Base-by-base conservation (phyloP, 2,888 invertebrate genomes). In the Caenorhabditis uteleia region DNA sequence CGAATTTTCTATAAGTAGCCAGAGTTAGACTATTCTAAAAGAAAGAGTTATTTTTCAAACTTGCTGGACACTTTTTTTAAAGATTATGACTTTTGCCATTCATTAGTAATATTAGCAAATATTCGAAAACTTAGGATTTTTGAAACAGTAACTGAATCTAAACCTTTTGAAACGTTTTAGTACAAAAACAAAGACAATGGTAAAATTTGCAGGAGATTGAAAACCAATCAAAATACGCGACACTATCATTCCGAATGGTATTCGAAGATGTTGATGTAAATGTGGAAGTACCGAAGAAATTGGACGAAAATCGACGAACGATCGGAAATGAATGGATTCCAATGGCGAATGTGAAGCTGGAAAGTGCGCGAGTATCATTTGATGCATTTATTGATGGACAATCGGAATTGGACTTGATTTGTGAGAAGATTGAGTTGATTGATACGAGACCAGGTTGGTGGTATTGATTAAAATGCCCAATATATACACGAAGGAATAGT, bases 341-440 rank as follows among this genome's bases (percentile, higher is more conserved):
- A 10, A 75, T 85, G 50, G 85, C 84, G 7, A 80, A 79, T 33
- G 75, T 85, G 27, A 84, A 85, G 65, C 82, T 85, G 66, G 81
- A 83, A 47, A 77, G 74, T 36, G 74, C 86, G 2, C 75, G 83
- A 21, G 77, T 87, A 29, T 83, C 83, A 21, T 86, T 84, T 74
- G 85, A 86, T 61, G 82, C 82, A 38, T 85, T 80, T 65, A 85
- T 86, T 31, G 85, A 86, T 73, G 82, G 83, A 40, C 83, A 84
- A 38, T 84, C 85, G 54, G 85, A 85, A 59, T 77, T 86, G 14
- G 85, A 85, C 74, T 75, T 87, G 44, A 85, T 85, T 33, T 86
- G 85, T 20, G 82, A 85, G 50, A 84, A 84, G 54, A 84, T 85
- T 34, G 75, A 82, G 18, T 82, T 85, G n/a, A 72, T 82, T 38